phyloP scores from a whole-genome alignment of 2,113 vertebrate species.

The Centrocercus urophasianus region DNA sequence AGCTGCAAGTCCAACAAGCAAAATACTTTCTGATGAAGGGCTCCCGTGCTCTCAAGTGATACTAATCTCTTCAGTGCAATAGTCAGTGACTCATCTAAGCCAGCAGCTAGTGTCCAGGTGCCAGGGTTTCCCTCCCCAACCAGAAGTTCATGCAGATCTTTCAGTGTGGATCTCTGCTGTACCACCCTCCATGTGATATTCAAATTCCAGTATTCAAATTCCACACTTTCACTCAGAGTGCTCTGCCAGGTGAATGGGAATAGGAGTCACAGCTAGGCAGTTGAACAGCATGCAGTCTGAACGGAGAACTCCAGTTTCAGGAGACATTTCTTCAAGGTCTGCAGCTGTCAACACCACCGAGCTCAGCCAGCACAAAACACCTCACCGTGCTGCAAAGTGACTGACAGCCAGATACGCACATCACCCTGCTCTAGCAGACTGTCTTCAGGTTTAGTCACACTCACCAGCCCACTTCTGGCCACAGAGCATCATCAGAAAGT shows the following conservation, averaged over 20 bases:
- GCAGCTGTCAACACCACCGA: slow-evolving; percentile 19
- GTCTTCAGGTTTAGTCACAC: background rate
- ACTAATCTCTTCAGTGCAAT: background rate
- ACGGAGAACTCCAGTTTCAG: slow-evolving; percentile 4
- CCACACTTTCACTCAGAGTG: background rate
- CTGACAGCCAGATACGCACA: background rate
- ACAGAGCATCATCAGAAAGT: background rate
- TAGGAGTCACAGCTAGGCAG: background rate
- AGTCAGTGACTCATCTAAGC: slow-evolving; percentile 12
- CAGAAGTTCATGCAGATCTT: background rate
- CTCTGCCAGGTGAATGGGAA: background rate
- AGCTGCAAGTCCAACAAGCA: background rate
- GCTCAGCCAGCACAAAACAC: slow-evolving; percentile 31
- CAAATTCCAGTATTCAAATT: slow-evolving; percentile 44
- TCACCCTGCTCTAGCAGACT: background rate
- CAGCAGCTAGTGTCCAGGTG: background rate
- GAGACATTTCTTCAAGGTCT: slow-evolving; percentile 23
- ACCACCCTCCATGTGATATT: slow-evolving; percentile 46
- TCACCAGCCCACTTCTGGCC: background rate
- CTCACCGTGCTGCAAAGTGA: background rate
- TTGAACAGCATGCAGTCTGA: slow-evolving; percentile 17
- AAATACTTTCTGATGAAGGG: background rate
- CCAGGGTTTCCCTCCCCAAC: slow-evolving; percentile 22
- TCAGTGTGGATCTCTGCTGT: background rate
- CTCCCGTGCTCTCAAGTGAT: background rate